Evolutionary conservation across 2,888 invertebrate genomes (phyloP).

Genomic region (Hemistola chrysoprasaria): DNA sequence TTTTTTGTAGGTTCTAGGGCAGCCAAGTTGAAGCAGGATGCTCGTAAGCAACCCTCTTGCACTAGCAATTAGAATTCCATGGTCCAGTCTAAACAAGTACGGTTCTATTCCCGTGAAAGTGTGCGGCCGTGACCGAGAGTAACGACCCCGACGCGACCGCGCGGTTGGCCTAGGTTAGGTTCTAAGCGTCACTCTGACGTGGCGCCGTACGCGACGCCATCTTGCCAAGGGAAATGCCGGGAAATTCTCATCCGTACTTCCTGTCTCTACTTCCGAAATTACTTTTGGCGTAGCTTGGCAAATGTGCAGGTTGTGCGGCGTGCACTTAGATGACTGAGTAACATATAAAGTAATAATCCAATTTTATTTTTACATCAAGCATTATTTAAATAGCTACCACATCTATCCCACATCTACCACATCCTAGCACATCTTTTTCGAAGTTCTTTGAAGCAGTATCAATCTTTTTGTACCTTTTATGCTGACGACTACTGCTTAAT

Average conservation of each 20-base stretch:
- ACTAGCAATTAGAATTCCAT: conserved; percentile 59
- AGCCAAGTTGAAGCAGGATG: no score
- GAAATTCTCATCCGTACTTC: conserved; percentile 29
- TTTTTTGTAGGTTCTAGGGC: no score
- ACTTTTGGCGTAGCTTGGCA: conserved; percentile 4
- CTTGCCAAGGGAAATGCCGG: conserved; percentile 45
- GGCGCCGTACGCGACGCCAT: conserved; percentile 47
- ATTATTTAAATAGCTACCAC: no score
- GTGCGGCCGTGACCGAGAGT: conserved; percentile 74
- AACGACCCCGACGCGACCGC: conserved; percentile 68
- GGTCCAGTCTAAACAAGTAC: conserved; percentile 60
- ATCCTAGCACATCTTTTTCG: no score
- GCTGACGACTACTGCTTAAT: no score
- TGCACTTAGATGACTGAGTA: no score
- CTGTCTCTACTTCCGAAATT: background rate
- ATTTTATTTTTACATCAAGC: no score
- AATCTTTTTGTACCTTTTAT: no score
- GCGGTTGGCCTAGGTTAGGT: conserved; percentile 76
- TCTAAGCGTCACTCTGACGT: conserved; percentile 58
- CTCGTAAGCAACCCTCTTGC: conserved; percentile 10
- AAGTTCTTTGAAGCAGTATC: no score
- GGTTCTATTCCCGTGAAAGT: conserved; percentile 70
- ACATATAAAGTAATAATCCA: no score
- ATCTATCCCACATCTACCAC: no score
- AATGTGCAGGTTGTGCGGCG: no score